These are phyloP conservation scores for Julus scandinavius DNA, from an alignment of 2,888 invertebrate species.

Conservation along the genomic window DNA sequence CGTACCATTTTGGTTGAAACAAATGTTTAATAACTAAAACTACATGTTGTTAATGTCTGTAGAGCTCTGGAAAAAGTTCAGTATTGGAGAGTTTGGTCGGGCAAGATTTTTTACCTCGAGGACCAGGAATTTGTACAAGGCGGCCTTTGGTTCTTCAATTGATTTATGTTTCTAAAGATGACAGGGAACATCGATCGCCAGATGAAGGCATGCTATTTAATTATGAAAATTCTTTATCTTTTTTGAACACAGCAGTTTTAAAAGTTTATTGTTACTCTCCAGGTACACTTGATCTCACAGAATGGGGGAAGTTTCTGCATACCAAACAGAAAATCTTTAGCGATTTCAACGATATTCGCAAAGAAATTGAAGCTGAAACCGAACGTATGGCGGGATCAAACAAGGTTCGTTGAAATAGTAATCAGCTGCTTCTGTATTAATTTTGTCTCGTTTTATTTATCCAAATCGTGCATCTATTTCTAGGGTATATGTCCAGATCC, in stretches of 20 bases:
- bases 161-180: constrained; percentile 89
- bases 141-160: constrained; percentile 94
- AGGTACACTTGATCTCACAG: constrained; percentile 86
- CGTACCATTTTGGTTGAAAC: too few relatives aligned
- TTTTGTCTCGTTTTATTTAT: not conserved
- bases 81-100: constrained; percentile 98
- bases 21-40: not conserved
- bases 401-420: constrained; percentile 70
- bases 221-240: not conserved
- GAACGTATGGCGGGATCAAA: constrained; percentile 93
- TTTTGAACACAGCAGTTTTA: not conserved
- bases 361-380: constrained; percentile 95
- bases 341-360: constrained; percentile 89
- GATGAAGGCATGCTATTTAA: constrained; percentile 77
- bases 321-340: constrained; percentile 87
- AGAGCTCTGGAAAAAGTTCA: constrained; percentile 99
- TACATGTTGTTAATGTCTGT: constrained; percentile 62
- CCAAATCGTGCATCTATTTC: constrained; percentile 51
- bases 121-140: constrained; percentile 96
- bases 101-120: constrained; percentile 95
- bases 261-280: constrained; percentile 28
- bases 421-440: not conserved
- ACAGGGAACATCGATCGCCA: constrained; percentile 84
- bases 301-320: constrained; percentile 98
- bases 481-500: constrained; percentile 92